phyloP scores from a whole-genome alignment of 2,797 vertebrate genomes.

The Syngnathus acus region DNA sequence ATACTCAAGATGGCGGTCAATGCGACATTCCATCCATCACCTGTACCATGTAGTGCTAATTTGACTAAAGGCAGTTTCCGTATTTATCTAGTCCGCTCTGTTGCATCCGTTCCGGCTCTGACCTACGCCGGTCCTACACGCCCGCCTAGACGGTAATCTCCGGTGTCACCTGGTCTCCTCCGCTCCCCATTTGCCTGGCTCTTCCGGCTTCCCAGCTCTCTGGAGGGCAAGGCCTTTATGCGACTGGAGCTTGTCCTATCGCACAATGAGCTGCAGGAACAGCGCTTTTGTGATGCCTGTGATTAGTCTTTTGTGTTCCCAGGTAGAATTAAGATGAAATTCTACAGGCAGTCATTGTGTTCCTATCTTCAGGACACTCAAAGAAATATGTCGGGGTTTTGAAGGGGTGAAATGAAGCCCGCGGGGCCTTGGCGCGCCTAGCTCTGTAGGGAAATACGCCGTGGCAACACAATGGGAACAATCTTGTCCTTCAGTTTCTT shows the following conservation, averaged over 20 bases:
- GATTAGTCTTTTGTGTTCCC: slow-evolving; percentile 77
- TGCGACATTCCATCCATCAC: not conserved
- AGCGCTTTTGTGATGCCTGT: slow-evolving; percentile 70
- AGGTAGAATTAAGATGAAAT: slow-evolving; percentile 77
- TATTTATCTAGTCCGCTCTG: slow-evolving; percentile 25
- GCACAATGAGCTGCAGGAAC: slow-evolving; percentile 56
- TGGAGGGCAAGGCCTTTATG: slow-evolving; percentile 56
- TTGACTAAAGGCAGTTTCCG: not conserved
- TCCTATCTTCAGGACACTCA: slow-evolving; percentile 67
- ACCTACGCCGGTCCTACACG: slow-evolving; percentile 55
- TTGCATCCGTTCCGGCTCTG: slow-evolving; percentile 39
- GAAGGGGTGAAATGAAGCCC: slow-evolving; percentile 72
- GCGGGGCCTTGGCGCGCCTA: slow-evolving; percentile 60
- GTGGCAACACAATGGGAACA: slow-evolving; percentile 65
- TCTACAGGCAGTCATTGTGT: slow-evolving; percentile 71
- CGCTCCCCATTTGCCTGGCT: slow-evolving; percentile 49
- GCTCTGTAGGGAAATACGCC: slow-evolving; percentile 72
- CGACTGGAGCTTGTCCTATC: slow-evolving; percentile 53
- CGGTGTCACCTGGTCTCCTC: slow-evolving; percentile 37
- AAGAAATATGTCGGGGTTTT: slow-evolving; percentile 69
- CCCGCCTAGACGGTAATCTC: slow-evolving; percentile 39
- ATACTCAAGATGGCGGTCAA: too few species aligned
- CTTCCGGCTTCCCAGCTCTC: slow-evolving; percentile 49
- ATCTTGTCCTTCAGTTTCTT: slow-evolving; percentile 70
- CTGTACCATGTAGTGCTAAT: not conserved